Base-by-base conservation (phyloP, 2,797 vertebrate genomes). In the Acanthurus leucopareius region DNA sequence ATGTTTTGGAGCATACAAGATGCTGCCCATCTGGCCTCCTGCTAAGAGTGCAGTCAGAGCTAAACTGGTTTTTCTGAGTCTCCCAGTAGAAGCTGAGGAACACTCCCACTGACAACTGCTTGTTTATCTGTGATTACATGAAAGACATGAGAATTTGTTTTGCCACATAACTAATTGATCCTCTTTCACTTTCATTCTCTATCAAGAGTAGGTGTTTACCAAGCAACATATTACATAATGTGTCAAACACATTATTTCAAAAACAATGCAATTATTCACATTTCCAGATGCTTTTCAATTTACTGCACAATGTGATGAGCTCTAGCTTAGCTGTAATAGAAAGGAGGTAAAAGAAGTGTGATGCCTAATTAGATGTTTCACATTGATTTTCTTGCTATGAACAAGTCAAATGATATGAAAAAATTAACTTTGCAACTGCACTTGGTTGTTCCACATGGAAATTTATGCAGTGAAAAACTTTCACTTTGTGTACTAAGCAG, bases 151-250 rank as follows among this genome's bases (percentile, higher is more conserved):
- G 67, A 22, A 70, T 42, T 45, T 62, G 7, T 47, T 63, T 15
- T 54, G 49, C 48, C 2, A 15, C 72, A 52, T 70, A 60, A 53
- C 68, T 64, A 87, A 80, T 82, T 73, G 32, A 86, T 83, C 42
- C 60, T 69, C 19, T 53, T 61, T 59, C 19, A 47, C 8, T 48
- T 7, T 65, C 61, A 78, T 67, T 67, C 11, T 35, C 32, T 3
- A 0, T 19, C 56, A 19, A 28, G 19, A 89, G 60, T 76, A 79
- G 42, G 62, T 72, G n/a, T 61, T 38, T 25, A 5, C n/a, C 7
- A n/a, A 56, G 22, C 53, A 66, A 25, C 42, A 3, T 51, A 42
- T 53, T 52, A 51, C 62, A 61, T 47, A 13, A 49, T 53, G 35
- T 53, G 44, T 64, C 51, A 69, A 57, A 67, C 28, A 65, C 68